A percentile compares a stretch with the other conserved stretches of the same genome.
phyloP scores from a whole-genome alignment of 2,797 vertebrate genomes.

The Pelodytes ibericus region DNA sequence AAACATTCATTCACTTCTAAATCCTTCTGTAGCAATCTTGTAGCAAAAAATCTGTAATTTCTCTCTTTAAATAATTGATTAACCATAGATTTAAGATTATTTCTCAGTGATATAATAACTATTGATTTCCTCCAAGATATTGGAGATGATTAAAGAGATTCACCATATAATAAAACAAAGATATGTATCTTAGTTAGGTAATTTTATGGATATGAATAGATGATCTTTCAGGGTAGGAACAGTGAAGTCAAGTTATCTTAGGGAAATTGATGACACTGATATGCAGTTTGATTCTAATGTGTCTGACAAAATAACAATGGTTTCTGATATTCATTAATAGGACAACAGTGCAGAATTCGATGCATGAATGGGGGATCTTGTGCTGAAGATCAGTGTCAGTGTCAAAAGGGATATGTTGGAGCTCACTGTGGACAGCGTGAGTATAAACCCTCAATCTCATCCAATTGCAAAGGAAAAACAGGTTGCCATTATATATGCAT shows the following conservation, averaged over 20 bases:
- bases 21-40: not conserved
- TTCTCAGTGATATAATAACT: too few species aligned
- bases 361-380: slow-evolving; percentile 81
- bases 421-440: slow-evolving; percentile 80
- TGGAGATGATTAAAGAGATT: too few species aligned
- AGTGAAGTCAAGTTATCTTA: too few species aligned
- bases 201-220: too few species aligned
- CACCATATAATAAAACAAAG: too few species aligned
- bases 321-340: slow-evolving; percentile 61
- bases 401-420: slow-evolving; percentile 78
- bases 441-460: slow-evolving; percentile 52
- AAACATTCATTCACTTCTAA: not conserved
- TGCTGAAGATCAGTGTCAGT: slow-evolving; percentile 71
- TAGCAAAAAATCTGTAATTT: not conserved
- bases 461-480: too few species aligned
- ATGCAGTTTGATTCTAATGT: not conserved
- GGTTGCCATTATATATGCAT: too few species aligned
- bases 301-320: not conserved
- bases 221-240: too few species aligned
- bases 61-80: not conserved
- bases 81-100: too few species aligned
- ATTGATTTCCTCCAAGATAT: too few species aligned
- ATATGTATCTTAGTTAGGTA: too few species aligned
- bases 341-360: slow-evolving; percentile 74
- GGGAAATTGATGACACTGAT: too few species aligned